Conservation (phyloP, 2,888 invertebrate species). For the Thysanoteuthis rhombus region DNA sequence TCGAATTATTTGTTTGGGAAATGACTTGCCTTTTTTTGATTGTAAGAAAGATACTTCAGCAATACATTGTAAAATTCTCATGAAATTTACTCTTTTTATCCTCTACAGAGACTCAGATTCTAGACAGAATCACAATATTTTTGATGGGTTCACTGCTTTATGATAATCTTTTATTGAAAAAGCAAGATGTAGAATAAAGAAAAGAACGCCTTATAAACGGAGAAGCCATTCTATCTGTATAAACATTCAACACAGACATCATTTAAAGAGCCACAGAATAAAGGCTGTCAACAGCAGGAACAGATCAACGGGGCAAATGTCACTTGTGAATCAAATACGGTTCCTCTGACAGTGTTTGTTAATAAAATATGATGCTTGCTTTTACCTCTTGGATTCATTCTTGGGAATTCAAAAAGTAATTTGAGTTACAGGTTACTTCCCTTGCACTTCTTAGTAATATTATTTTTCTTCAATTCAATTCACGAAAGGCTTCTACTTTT, state of each 20-base stretch:
- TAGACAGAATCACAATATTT: too few relatives aligned
- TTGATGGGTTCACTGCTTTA: too few relatives aligned
- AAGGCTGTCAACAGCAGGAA: not conserved
- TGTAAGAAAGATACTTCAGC: not conserved
- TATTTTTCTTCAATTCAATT: too few relatives aligned
- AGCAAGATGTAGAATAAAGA: too few relatives aligned
- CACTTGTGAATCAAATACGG: not conserved
- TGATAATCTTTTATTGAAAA: too few relatives aligned
- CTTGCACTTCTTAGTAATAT: too few relatives aligned
- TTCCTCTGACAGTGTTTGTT: not conserved
- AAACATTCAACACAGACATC: not conserved
- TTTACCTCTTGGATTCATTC: too few relatives aligned
- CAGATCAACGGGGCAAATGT: not conserved
- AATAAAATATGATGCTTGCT: not conserved
- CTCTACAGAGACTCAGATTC: too few relatives aligned
- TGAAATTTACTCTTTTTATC: not conserved
- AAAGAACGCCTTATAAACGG: not conserved
- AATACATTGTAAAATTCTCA: too few relatives aligned
- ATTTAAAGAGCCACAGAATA: not conserved
- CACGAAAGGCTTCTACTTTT: too few relatives aligned
- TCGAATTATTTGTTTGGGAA: not conserved
- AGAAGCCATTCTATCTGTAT: not conserved
- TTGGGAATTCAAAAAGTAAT: too few relatives aligned
- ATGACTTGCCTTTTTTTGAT: not conserved
- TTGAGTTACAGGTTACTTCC: too few relatives aligned